Percentiles rank a stretch among this genome's conserved stretches.
phyloP scores from a whole-genome alignment of 2,113 vertebrate genomes.

The Ailuropoda melanoleuca region DNA sequence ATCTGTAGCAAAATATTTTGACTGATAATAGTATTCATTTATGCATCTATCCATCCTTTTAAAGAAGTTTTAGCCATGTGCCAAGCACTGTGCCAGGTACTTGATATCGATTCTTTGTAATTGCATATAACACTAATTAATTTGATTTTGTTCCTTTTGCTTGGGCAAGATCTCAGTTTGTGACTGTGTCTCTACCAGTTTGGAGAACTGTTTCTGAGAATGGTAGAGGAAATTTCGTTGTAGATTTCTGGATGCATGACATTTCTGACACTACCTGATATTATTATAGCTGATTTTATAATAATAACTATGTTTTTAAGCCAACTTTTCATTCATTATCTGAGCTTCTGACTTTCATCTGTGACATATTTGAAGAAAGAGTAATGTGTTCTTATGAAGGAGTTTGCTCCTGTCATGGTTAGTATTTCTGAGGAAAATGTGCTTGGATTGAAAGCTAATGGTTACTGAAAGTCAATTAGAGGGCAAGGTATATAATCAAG shows the following conservation, averaged over 20 bases:
- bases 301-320: conserved; percentile 18
- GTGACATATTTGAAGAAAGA: conserved; percentile 12
- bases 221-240: neutral
- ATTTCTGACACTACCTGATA: neutral
- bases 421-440: neutral
- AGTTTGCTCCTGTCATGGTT: neutral
- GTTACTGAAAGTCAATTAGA: conserved; percentile 47
- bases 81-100: neutral
- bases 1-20: neutral
- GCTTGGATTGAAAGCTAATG: conserved; percentile 38
- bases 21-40: neutral
- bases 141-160: neutral
- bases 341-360: neutral
- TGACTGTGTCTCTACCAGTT: neutral
- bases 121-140: neutral
- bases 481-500: conserved; percentile 7
- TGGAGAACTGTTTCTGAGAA: neutral
- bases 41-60: neutral
- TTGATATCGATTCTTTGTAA: neutral
- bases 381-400: neutral
- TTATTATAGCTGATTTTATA: conserved; percentile 41
- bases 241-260: neutral
- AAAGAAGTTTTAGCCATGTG: neutral
- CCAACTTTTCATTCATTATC: conserved; percentile 46
- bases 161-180: neutral